Conservation (phyloP, 2,113 vertebrate genomes). For the Crotophaga sulcirostris region DNA sequence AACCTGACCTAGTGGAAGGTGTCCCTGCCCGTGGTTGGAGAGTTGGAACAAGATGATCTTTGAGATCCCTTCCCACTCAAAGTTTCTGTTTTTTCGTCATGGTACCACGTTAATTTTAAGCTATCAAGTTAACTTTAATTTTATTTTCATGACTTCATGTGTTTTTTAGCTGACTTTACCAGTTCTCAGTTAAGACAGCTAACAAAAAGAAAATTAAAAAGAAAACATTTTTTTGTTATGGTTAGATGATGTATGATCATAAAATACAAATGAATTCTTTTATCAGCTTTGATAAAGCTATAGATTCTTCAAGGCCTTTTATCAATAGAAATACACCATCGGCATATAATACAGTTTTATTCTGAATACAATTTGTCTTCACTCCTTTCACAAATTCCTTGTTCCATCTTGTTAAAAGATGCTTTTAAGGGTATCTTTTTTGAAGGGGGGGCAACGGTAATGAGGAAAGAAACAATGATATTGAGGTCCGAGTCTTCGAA, state of each 20-base stretch:
- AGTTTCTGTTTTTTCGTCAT: background rate
- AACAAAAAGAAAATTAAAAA: background rate
- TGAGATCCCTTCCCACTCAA: no score
- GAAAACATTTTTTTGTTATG: background rate
- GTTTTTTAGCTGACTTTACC: background rate
- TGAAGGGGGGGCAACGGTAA: background rate
- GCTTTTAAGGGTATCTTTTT: background rate
- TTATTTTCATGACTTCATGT: background rate
- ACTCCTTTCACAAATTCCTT: background rate
- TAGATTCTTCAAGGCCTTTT: background rate
- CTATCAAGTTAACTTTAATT: background rate
- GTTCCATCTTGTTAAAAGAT: background rate
- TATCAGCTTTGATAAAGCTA: background rate
- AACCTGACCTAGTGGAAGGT: no score
- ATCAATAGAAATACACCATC: background rate
- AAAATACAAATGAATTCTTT: background rate
- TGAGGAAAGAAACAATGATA: background rate
- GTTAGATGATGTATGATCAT: background rate
- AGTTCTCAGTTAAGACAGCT: background rate
- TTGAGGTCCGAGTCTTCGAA: background rate
- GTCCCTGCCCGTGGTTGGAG: no score
- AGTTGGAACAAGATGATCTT: no score
- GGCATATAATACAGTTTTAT: background rate
- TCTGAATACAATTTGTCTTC: background rate
- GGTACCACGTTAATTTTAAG: background rate